phyloP scores from a whole-genome alignment of 1,140 invertebrate genomes.

The Macrobrachium nipponense region DNA sequence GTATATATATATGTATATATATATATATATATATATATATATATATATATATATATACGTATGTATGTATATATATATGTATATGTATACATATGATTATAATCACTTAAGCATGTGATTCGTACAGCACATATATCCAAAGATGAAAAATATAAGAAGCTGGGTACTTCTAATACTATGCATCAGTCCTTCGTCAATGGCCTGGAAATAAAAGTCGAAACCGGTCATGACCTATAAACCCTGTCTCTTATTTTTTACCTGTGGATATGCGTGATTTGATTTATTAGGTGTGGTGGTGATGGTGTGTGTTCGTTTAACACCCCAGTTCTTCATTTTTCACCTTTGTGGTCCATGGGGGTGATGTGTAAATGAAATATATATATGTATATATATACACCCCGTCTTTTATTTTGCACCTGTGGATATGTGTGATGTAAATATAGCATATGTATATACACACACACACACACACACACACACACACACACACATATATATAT shows the following conservation, averaged over 20 bases:
- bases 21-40: conserved; percentile 15
- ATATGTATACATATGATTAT: conserved; percentile 6
- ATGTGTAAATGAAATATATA: not conserved
- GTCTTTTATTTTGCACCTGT: not conserved
- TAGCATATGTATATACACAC: conserved; percentile 11
- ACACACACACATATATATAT: not conserved
- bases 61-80: not conserved
- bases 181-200: no score
- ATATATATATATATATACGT: not conserved
- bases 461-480: not conserved
- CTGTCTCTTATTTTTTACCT: no score
- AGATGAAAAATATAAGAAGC: no score
- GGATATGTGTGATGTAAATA: not conserved
- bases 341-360: no score
- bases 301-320: not conserved
- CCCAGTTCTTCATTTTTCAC: no score
- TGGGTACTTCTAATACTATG: no score
- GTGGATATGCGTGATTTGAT: no score
- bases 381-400: not conserved
- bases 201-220: no score
- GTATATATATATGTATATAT: not conserved
- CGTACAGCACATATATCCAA: no score
- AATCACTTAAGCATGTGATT: no score
- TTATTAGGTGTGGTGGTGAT: no score
- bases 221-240: no score